Base-by-base conservation (phyloP, 1,140 invertebrate genomes). In the Vanessa atalanta region DNA sequence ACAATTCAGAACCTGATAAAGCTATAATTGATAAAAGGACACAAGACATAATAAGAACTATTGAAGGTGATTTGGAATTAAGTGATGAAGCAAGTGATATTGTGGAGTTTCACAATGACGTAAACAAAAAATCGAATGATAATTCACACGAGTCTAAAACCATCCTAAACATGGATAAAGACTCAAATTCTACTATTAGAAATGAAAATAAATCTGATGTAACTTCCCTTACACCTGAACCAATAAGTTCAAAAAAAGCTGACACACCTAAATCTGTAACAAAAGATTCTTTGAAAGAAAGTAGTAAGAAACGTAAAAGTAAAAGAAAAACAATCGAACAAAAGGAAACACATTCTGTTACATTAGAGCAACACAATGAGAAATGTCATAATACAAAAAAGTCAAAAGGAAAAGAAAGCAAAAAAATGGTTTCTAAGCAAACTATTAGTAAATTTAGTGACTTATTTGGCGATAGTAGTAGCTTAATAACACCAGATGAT, bases 401-500 rank as follows among this genome's bases (percentile, higher is more conserved):
- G 65, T 3, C 15, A n/a, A 71, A 70, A 76, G 67, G 67, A 72
- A 73, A 75, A 20, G 53, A 71, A 64, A 26, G 26, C 37, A 55
- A 80, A 13, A n/a, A 60, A 64, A 72, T 26, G 37, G 68, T 74
- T 53, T 73, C 51, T 8, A 69, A 65, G 9, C n/a, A 71, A 48
- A 70, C 53, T 43, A 79, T 77, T 73, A 75, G 73, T 43, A 93
- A 89, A 79, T 89, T 93, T 71, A 80, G 75, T 73, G 90, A 91
- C 31, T 77, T 93, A 15, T 93, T 91, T 82, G 89, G 88, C 20
- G 90, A 93, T 20, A 88, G 83, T 67, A 88, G 73, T 65, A 93
- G 90, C 79, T 81, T 93, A 68, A 91, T 93, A 72, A 88, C 86
- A 23, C 89, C 86, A 11, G 88, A 88, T 68, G 90, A 93, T 79